Base-by-base conservation (phyloP, 2,797 vertebrate genomes). In the Knipowitschia caucasica region DNA sequence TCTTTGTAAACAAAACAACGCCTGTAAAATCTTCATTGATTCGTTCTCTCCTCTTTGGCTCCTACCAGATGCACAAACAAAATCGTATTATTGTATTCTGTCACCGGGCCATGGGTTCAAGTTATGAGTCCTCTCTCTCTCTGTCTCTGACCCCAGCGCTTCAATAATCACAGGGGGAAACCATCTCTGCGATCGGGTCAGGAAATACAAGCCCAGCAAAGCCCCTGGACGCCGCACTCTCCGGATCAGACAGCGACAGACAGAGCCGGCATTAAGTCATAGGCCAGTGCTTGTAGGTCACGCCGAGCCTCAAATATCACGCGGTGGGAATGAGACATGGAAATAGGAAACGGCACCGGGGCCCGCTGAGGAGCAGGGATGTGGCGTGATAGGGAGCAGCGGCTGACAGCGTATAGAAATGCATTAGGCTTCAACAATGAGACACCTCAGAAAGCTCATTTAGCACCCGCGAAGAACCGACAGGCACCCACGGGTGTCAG, bases 401-500 rank as follows among this genome's bases (percentile, higher is more conserved):
- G 47, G 62, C 73, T 85, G 79, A 86, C 84, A 78, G 39, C 30
- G 34, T 60, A 63, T 62, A 30, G 18, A 67, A 64, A 50, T 31
- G 39, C 15, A 43, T 54, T 61, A 55, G 58, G 62, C 71, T 79
- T 83, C 77, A 77, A 78, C 70, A 71, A 88, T 80, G 78, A 82
- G 85, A 83, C 84, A 74, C 62, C 60, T 82, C 78, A 66, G 73
- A 87, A 86, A 85, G 80, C 80, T 88, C 86, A 90, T 86, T 88
- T 88, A 87, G 61, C 59, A 29, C 63, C 20, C 53, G 70, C 59
- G 66, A 84, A 80, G 80, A 80, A 73, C 69, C 71, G 72, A 69
- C 62, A 12, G 42, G 68, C 62, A 51, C 59, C 62, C 7, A 2
- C 27, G 7, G 7, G 27, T 10, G 2, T 1, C 3, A 10, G 7